Percentiles rank a stretch among this genome's conserved stretches.
phyloP scores from a whole-genome alignment of 2,888 invertebrate species.

The Dermolepida albohirtum region DNA sequence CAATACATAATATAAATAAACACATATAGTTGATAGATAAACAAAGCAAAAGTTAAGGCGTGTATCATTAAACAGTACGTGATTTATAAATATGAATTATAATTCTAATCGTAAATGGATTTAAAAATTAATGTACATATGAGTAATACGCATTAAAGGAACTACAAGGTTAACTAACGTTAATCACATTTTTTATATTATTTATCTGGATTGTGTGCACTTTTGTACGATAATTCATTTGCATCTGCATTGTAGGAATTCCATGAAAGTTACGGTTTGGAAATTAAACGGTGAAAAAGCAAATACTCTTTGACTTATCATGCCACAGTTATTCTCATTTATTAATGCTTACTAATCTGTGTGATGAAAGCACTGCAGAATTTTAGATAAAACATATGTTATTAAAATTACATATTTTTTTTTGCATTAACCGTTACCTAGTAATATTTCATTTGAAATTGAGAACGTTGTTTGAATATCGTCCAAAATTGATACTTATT shows the following conservation, averaged over 20 bases:
- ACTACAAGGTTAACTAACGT: no score
- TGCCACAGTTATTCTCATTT: conserved; percentile 9
- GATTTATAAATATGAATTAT: no score
- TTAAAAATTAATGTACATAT: no score
- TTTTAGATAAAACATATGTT: conserved; percentile 16
- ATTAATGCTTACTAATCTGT: conserved; percentile 11
- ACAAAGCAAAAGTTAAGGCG: neutral
- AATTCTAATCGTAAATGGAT: no score
- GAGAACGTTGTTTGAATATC: no score
- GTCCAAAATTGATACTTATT: no score
- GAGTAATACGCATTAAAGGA: no score
- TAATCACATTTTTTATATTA: no score
- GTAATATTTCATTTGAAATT: no score
- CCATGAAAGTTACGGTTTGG: conserved; percentile 11
- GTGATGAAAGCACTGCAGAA: conserved; percentile 18
- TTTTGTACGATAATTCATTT: no score
- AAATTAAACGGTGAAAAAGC: neutral
- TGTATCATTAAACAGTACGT: no score
- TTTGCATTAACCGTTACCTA: neutral
- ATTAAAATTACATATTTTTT: neutral
- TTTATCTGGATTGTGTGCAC: no score
- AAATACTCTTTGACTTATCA: conserved; percentile 4
- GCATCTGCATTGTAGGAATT: neutral
- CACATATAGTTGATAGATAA: conserved; percentile 10
- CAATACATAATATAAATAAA: conserved; percentile 17